Base-by-base conservation (phyloP, 1,140 invertebrate genomes). In the Tetraneura akinire region DNA sequence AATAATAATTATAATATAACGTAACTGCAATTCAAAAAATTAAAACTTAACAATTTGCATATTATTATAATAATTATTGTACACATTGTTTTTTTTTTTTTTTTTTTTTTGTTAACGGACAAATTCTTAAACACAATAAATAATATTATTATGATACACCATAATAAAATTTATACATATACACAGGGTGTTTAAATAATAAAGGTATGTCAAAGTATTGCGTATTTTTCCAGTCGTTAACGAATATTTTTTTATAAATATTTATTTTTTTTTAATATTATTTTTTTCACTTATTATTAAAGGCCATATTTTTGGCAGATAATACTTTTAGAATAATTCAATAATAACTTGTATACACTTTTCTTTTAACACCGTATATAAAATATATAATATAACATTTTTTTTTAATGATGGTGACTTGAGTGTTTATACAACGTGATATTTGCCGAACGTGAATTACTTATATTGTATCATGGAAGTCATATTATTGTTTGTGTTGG, bases 21-120 rank as follows among this genome's bases (percentile, higher is more conserved):
- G 26, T 62, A 47, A 68, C 66, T 47, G 66, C 14, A 21, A 45
- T 68, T 68, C n/a, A 47, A 26, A 47, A 45, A 68, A 47, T 45
- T 37, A 68, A 68, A 68, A 68, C 66, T 47, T 45, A 68, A 68
- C 42, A 68, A 68, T 21, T 68, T 32, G 32, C 37, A 66, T 37
- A 66, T 60, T 10, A n/a, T 21, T 57, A 32, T 32, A 32, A 37
- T 37, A 37, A 37, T 37, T 4, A 68, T 42, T 64, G 29, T 64
- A 64, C 62, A 64, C 13, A 13, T 26, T 68, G n/a, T n/a, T n/a
- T n/a, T n/a, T n/a, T n/a, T n/a, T n/a, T 47, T 68, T 3, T 4
- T 37, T 47, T 68, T 3, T 4, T 37, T 68, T 68, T 47, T 11
- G 21, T 29, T 68, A 68, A 13, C 14, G 66, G 23, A 47, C 66